Base-by-base conservation (phyloP, 2,113 vertebrate species). In the Meriones unguiculatus region DNA sequence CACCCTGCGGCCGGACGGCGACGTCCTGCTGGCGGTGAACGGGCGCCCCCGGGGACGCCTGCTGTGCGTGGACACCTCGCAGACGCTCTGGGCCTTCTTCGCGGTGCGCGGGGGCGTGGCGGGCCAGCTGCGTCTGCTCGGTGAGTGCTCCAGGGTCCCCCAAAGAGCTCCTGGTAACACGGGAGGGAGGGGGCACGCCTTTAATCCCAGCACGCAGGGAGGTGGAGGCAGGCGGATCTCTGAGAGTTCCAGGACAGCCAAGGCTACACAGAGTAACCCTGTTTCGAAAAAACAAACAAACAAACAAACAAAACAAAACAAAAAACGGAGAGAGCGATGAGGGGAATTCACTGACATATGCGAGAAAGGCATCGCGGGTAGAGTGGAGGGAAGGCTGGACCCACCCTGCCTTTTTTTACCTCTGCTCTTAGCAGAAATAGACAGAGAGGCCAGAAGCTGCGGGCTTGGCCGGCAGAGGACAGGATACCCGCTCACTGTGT, bases 31-130 rank as follows among this genome's bases (percentile, higher is more conserved):
- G 0, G 99, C 99, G 8, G 98, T 99, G 96, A 99, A 99, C 0
- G 99, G 99, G 50, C 98, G 98, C 90, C 98, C 98, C 69, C 99
- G 99, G 32, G 99, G 99, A 20, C 98, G 99, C 97, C 98, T 99
- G 90, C 99, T 99, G 97, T 99, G 99, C 2, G 99, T 99, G 76
- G 99, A 99, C 98, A 99, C 99, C 95, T 99, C 99, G 2, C 99
- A 99, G 98, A 99, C 99, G 69, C 99, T 99, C 92, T 99, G 99
- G 99, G 98, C 99, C 95, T 99, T 99, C 98, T 99, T 99, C 97
- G 99, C 99, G 0, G 98, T 99, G 97, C 99, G 99, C 0, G 99
- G 99, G 0, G 99, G 99, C 12, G 97, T 88, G 1, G 93, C 97
- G 0, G 96, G 97, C 57, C 97, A 98, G 93, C 95, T 98, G 90